phyloP scores from a whole-genome alignment of 2,797 vertebrate genomes.

The Parauchenoglanis ngamensis region DNA sequence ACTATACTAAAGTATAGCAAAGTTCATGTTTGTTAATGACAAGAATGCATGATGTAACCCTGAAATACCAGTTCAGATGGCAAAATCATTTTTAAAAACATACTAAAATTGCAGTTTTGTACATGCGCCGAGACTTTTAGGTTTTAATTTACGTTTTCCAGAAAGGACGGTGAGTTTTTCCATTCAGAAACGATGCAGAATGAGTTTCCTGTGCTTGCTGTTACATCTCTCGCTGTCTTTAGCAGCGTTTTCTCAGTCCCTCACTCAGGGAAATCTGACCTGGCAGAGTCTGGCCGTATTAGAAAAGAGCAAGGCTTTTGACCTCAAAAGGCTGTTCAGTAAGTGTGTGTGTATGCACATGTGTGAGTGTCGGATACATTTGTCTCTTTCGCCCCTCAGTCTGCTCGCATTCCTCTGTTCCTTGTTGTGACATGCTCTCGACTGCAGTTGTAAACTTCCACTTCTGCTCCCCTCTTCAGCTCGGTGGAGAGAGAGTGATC shows the following conservation, averaged over 20 bases:
- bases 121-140: not conserved
- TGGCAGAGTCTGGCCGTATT: slow-evolving; percentile 35
- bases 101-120: not conserved
- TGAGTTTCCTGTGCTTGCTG: not conserved
- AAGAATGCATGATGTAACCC: not conserved
- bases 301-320: slow-evolving; percentile 53
- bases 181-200: not conserved
- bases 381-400: not conserved
- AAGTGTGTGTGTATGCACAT: slow-evolving; percentile 17
- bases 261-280: not conserved
- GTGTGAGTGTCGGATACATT: slow-evolving; percentile 26
- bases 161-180: not conserved
- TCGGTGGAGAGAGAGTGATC: not conserved
- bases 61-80: not conserved
- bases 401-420: slow-evolving; percentile 24
- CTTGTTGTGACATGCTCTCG: slow-evolving; percentile 30
- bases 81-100: not conserved
- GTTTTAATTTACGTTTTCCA: not conserved
- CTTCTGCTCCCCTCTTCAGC: slow-evolving; percentile 4
- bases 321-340: slow-evolving; percentile 23
- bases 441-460: slow-evolving; percentile 20
- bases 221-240: not conserved
- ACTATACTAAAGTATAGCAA: not conserved
- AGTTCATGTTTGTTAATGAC: not conserved
- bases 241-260: not conserved